These are phyloP conservation scores for Xiphophorus birchmanni DNA, from an alignment of 2,797 vertebrate species.

Conservation along the genomic window DNA sequence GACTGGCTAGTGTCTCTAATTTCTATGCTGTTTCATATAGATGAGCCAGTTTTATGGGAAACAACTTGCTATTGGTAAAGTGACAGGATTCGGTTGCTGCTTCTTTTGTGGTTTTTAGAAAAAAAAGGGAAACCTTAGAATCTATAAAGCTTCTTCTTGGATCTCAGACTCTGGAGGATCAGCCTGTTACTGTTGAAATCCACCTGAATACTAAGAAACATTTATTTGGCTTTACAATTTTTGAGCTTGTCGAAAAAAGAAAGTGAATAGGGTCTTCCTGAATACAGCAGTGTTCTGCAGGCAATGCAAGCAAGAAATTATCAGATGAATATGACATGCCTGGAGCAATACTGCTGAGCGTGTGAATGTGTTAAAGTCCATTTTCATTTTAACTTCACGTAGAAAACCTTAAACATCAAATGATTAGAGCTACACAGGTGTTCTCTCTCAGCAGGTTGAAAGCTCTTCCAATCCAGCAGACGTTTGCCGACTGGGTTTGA, in stretches of 20 bases:
- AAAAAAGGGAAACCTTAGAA: not conserved
- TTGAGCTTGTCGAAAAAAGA: not conserved
- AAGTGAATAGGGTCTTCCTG: not conserved
- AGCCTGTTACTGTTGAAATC: not conserved
- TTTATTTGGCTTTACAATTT: not conserved
- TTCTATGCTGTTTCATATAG: not conserved
- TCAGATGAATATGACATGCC: not conserved
- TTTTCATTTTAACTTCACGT: not conserved
- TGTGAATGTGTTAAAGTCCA: not conserved
- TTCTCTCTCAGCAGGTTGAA: not conserved
- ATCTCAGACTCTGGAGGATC: not conserved
- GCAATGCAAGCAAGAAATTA: not conserved
- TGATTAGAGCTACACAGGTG: slow-evolving; percentile 12
- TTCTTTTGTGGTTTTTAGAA: not conserved
- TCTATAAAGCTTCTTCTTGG: not conserved
- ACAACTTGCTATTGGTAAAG: not conserved
- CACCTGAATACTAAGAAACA: not conserved
- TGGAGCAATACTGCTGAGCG: not conserved
- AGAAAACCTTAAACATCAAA: not conserved
- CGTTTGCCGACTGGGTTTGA: not conserved
- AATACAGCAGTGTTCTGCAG: not conserved
- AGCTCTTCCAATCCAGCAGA: not conserved
- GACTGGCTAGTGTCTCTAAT: not conserved
- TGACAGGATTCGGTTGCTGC: not conserved
- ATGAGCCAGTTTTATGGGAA: not conserved